Evolutionary conservation across 2,797 vertebrate genomes (phyloP).

Genomic region (Melanotaenia maccullochi): DNA sequence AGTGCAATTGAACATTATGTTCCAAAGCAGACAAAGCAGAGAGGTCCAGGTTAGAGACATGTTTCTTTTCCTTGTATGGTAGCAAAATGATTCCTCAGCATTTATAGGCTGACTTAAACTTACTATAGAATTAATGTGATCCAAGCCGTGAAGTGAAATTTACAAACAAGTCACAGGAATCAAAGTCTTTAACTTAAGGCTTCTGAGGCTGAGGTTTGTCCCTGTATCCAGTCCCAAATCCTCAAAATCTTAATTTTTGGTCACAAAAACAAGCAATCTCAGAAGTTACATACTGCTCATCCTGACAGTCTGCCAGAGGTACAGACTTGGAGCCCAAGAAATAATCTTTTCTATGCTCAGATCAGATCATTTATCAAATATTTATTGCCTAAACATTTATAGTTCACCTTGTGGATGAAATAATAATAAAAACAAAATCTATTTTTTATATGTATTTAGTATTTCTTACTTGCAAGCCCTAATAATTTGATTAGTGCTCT

Average conservation of each 20-base stretch:
- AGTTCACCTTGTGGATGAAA: too few species aligned
- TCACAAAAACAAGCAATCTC: background rate
- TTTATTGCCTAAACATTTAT: background rate
- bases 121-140: background rate
- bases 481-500: too few species aligned
- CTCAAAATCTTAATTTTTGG: background rate
- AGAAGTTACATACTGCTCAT: background rate
- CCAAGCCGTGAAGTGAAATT: background rate
- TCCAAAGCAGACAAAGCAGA: background rate
- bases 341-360: background rate
- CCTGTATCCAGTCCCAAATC: background rate
- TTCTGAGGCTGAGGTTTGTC: background rate
- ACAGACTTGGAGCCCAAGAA: background rate
- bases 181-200: background rate
- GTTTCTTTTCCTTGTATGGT: conserved; percentile 4
- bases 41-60: conserved; percentile 6
- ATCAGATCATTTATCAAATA: background rate
- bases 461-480: too few species aligned
- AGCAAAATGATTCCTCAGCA: background rate
- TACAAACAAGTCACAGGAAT: background rate
- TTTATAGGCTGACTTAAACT: background rate
- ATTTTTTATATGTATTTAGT: too few species aligned
- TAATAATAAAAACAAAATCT: too few species aligned
- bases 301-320: background rate
- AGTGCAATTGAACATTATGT: background rate